Conservation (phyloP, 1,140 invertebrate genomes). For the Pseudachorutes palmiensis region DNA sequence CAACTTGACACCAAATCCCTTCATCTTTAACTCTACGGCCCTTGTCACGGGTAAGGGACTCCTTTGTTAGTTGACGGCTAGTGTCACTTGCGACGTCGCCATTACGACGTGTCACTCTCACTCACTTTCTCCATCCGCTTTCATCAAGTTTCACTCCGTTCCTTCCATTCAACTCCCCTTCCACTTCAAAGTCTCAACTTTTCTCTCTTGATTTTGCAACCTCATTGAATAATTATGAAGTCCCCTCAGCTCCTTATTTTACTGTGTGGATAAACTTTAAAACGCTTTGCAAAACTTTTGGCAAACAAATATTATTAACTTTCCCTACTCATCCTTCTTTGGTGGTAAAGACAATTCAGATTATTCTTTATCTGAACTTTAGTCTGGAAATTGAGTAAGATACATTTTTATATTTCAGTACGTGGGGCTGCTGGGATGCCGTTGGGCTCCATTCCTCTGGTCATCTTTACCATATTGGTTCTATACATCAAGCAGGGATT, state of each 20-base stretch:
- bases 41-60: constrained; percentile 13
- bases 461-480: not conserved
- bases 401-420: not conserved
- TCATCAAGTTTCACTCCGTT: not conserved
- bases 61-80: not conserved
- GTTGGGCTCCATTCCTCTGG: not conserved
- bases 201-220: too few relatives aligned
- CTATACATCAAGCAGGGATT: not conserved
- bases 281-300: not conserved
- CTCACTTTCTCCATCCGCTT: not conserved
- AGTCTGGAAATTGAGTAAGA: not conserved
- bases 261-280: too few relatives aligned
- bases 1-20: constrained; percentile 6
- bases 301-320: not conserved
- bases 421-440: not conserved
- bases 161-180: not conserved
- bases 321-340: not conserved
- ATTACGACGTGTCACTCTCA: not conserved
- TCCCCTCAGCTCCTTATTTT: too few relatives aligned
- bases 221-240: not conserved
- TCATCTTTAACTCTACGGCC: constrained; percentile 12
- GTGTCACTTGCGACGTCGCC: not conserved
- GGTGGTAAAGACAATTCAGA: not conserved
- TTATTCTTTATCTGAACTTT: not conserved
- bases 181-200: not conserved